Percentiles rank a stretch among this genome's conserved stretches.
phyloP scores from a whole-genome alignment of 2,888 invertebrate genomes.

The Melanostoma scalare region DNA sequence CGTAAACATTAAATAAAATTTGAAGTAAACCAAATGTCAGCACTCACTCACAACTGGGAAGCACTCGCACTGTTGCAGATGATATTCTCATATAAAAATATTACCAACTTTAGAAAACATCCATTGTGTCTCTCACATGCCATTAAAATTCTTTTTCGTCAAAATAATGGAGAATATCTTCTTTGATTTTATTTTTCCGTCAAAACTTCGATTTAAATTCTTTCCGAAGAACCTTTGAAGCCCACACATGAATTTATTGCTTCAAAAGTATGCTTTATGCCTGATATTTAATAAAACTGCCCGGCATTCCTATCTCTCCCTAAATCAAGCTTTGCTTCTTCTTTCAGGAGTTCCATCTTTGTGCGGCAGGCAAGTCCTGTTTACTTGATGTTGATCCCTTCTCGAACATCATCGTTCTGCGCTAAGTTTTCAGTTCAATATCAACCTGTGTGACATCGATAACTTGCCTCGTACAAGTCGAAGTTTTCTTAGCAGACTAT shows the following conservation, averaged over 20 bases:
- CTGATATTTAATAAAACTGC: constrained; percentile 63
- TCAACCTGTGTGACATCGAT: constrained; percentile 54
- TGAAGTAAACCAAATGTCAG: no score
- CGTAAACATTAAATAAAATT: no score
- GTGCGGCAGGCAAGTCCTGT: background rate
- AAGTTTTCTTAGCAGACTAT: constrained; percentile 41
- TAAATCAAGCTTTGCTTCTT: constrained; percentile 47
- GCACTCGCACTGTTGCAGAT: no score
- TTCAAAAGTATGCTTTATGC: constrained; percentile 47
- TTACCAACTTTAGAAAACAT: no score
- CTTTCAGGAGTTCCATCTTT: background rate
- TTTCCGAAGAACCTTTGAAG: background rate
- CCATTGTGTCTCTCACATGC: no score
- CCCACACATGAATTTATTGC: constrained; percentile 54
- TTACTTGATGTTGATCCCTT: constrained; percentile 9
- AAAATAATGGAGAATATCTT: no score
- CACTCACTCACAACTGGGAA: no score
- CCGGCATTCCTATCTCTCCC: constrained; percentile 38
- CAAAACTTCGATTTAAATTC: no score
- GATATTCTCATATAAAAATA: no score
- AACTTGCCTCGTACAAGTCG: constrained; percentile 44
- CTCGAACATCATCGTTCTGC: constrained; percentile 30
- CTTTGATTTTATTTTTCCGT: no score
- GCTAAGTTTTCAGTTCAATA: constrained; percentile 38
- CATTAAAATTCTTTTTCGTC: no score